phyloP scores from a whole-genome alignment of 2,113 vertebrate species.

The Chamaea fasciata region DNA sequence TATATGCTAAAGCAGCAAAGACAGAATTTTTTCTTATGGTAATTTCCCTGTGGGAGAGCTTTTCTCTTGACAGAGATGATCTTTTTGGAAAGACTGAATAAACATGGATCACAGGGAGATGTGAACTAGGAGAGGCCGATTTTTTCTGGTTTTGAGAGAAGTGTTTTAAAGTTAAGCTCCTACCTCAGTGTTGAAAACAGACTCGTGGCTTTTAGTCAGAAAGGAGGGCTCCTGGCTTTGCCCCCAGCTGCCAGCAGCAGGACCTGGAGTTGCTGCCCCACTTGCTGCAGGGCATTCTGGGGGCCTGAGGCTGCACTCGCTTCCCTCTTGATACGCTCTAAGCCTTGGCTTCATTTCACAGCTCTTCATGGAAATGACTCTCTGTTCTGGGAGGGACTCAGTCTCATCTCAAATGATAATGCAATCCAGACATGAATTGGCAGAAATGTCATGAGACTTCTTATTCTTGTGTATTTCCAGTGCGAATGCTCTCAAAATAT shows the following conservation, averaged over 20 bases:
- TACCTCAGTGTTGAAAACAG: background rate
- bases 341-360: background rate
- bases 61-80: background rate
- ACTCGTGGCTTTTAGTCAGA: accelerated
- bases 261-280: background rate
- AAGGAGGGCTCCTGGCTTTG: background rate
- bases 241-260: background rate
- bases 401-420: slow-evolving; percentile 44
- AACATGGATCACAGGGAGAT: background rate
- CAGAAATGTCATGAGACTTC: slow-evolving; percentile 58
- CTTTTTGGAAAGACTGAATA: background rate
- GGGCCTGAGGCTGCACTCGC: accelerated
- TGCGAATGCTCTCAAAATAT: slow-evolving; percentile 37
- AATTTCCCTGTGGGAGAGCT: background rate
- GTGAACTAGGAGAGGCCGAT: background rate
- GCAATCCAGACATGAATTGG: slow-evolving; percentile 53
- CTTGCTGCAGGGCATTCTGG: background rate
- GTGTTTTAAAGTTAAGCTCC: background rate
- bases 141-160: background rate
- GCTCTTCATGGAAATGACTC: slow-evolving; percentile 36
- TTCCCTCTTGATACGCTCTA: accelerated
- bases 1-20: background rate
- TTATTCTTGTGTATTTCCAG: slow-evolving; percentile 46
- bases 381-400: background rate
- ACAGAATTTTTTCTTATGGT: background rate